Percentiles rank a stretch among this genome's conserved stretches.
Evolutionary conservation across 2,797 vertebrate genomes (phyloP).

Genomic region (Falco berigora): DNA sequence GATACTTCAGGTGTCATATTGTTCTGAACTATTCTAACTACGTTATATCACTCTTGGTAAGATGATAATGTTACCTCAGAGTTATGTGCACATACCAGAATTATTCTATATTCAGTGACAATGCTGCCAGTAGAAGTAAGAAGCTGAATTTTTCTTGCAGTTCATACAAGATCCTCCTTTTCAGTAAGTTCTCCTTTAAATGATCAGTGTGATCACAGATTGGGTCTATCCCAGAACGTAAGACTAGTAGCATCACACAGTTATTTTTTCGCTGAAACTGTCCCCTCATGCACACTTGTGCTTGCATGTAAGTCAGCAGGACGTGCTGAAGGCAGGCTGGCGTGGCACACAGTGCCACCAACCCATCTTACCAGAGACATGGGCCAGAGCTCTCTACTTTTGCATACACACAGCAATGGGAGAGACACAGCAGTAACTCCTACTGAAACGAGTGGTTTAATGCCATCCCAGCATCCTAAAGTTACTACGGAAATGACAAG

Average conservation of each 20-base stretch:
- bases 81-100: neutral
- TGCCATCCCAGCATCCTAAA: neutral
- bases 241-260: neutral
- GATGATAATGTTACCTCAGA: neutral
- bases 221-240: neutral
- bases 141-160: neutral
- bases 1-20: neutral
- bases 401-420: neutral
- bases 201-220: neutral
- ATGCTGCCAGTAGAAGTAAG: neutral
- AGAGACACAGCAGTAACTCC: neutral
- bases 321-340: neutral
- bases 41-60: neutral
- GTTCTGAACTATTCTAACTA: neutral
- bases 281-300: neutral
- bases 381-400: neutral
- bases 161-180: neutral
- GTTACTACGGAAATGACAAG: neutral
- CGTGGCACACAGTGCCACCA: neutral
- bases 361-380: fast-evolving
- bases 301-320: neutral
- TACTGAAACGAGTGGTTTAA: neutral
- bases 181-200: neutral
- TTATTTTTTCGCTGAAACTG: neutral
- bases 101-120: neutral